Conservation (phyloP, 2,888 invertebrate genomes). For the Ophraella communa region DNA sequence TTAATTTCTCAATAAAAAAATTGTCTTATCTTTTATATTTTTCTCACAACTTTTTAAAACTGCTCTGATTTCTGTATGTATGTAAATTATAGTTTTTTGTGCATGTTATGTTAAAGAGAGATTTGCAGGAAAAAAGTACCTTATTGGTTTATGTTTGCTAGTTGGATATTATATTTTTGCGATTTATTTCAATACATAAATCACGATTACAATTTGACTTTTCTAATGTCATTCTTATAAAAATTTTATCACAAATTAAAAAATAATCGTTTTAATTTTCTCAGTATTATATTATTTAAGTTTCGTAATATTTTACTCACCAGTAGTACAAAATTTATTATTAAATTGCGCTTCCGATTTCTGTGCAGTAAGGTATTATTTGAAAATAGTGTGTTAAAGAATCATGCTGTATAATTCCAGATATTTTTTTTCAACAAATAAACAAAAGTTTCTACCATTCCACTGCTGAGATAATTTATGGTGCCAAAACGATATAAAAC, state of each 20-base stretch:
- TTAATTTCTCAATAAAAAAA: too few species aligned
- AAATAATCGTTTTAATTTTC: not conserved
- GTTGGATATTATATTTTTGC: too few species aligned
- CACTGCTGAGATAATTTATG: not conserved
- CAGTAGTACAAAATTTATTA: conserved; percentile 37
- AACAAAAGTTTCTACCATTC: not conserved
- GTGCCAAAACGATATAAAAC: too few species aligned
- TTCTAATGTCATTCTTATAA: not conserved
- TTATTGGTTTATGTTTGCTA: too few species aligned
- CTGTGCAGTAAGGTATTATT: not conserved
- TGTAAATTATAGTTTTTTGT: too few species aligned
- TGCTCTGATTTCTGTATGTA: too few species aligned
- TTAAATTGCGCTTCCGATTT: conserved; percentile 29
- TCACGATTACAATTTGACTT: not conserved
- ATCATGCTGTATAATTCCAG: not conserved
- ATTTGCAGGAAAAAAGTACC: too few species aligned
- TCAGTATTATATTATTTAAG: not conserved
- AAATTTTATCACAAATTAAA: not conserved
- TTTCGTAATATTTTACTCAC: conserved; percentile 28
- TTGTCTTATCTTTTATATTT: too few species aligned
- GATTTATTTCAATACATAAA: too few species aligned
- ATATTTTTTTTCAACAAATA: not conserved
- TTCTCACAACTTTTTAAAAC: too few species aligned
- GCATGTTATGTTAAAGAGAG: too few species aligned
- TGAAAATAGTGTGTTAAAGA: not conserved